Evolutionary conservation across 2,888 invertebrate genomes (phyloP), one percentile per base, ranked within the genome.

Genomic region (Hypomecis punctinalis): DNA sequence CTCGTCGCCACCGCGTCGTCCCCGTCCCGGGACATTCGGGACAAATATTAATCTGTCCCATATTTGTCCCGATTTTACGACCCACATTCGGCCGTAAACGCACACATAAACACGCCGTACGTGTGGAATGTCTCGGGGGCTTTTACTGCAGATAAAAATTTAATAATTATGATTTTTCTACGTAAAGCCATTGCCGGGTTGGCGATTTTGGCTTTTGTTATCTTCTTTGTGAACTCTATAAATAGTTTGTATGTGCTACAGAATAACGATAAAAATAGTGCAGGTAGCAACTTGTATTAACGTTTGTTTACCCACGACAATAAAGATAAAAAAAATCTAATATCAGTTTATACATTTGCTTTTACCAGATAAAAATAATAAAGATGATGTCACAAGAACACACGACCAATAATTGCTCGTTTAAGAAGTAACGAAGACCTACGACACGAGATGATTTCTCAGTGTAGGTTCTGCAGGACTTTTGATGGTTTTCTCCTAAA

Each of bases 41-140:
- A 58, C 71, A 61, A 67, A 73, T 73, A 71, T 71, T 71, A 71
- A 55, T 55, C 45, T 45, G 45, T 55, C 46, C 45, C 46, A 45
- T 37, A 71, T 73, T 68, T 71, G 71, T 68, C 35, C 48, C 52
- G 64, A 73, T 69, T 73, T 73, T 73, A 73, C 61, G 71, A 68
- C 46, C 47, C 47, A 57, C 54, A 47, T 58, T 51, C 46, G 67
- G 54, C 63, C 10, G 53, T 60, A 56, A 61, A 55, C 60, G 45
- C 54, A 58, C 49, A 46, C 49, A 56, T 61, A 40, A 61, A 47
- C 36, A 35, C 59, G 54, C 61, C 42, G 36, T 60, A 40, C 54
- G 66, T 39, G 56, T 11, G 52, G 35, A 63, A 61, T 61, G 58
- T 48, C 64, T 43, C 57, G 63, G 58, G 64, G 54, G 39, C 42